These are phyloP conservation scores for Drosophila sechellia DNA, from an alignment of 1,140 invertebrate genomes.

Conservation along the genomic window DNA sequence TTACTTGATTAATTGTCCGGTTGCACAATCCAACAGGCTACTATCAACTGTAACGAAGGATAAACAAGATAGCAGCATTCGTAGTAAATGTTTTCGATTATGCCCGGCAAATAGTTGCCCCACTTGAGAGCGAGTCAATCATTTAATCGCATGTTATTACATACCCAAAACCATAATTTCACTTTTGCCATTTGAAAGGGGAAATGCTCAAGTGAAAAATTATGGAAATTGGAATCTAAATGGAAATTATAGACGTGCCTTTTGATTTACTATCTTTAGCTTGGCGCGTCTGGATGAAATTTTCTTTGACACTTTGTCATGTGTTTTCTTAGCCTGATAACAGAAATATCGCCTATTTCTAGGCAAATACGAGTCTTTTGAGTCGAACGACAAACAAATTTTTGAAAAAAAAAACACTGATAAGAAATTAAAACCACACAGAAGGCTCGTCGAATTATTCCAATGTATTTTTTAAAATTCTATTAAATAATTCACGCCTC, in stretches of 20 bases:
- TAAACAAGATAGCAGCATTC: constrained; percentile 45
- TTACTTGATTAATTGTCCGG: constrained; percentile 23
- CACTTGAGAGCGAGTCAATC: not conserved
- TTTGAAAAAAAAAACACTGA: constrained; percentile 11
- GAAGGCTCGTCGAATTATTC: constrained; percentile 8
- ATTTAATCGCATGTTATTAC: constrained; percentile 23
- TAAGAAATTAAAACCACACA: constrained; percentile 30
- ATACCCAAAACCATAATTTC: constrained; percentile 14
- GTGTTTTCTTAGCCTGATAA: constrained; percentile 23
- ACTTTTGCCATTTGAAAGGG: not conserved
- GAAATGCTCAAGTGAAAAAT: constrained; percentile 31
- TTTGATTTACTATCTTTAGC: constrained; percentile 8
- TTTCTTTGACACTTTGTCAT: constrained; percentile 4
- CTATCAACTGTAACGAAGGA: constrained; percentile 23
- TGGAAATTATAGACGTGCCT: constrained; percentile 11
- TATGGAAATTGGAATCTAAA: not conserved
- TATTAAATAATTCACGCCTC: constrained; percentile 7
- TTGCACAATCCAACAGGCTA: constrained; percentile 25
- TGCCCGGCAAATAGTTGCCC: constrained; percentile 1
- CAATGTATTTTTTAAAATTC: not conserved
- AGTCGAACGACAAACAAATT: constrained; percentile 7
- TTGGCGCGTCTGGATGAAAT: constrained; percentile 1
- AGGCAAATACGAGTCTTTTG: constrained; percentile 11
- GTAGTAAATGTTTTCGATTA: constrained; percentile 18
- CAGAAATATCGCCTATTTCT: not conserved